phyloP scores from a whole-genome alignment of 2,113 vertebrate species.

The Amphiprion ocellaris region DNA sequence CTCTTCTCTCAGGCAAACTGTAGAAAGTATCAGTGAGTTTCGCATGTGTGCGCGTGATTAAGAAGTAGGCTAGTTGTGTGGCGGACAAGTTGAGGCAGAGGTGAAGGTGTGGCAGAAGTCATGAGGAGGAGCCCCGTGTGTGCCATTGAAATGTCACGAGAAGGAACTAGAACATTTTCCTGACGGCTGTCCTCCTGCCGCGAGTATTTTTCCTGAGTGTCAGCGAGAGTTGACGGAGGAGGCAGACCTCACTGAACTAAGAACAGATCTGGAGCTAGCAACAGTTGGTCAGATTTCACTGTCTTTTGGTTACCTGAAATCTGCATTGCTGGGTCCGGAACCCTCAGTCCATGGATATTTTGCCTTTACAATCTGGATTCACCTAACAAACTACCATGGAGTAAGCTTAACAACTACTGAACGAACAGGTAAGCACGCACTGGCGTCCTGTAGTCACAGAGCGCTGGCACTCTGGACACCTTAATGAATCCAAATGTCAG shows the following conservation, averaged over 20 bases:
- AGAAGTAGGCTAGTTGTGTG: neutral
- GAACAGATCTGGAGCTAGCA: neutral
- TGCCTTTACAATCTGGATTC: neutral
- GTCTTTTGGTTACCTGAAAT: neutral
- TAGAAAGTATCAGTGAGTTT: too few species aligned
- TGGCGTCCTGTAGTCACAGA: too few species aligned
- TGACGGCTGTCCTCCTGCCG: neutral
- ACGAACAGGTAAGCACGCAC: constrained; percentile 13
- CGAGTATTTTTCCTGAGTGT: neutral
- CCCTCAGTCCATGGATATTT: neutral
- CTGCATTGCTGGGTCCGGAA: neutral
- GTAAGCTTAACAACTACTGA: neutral
- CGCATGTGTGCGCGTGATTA: too few species aligned
- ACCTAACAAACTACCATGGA: neutral
- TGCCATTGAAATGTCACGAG: constrained; percentile 10
- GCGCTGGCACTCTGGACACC: neutral
- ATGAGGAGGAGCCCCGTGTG: constrained; percentile 21
- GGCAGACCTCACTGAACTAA: neutral
- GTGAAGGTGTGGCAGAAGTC: constrained; percentile 70
- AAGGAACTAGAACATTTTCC: constrained; percentile 20
- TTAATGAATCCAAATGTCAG: neutral
- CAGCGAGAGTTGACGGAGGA: too few species aligned
- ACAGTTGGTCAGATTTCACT: neutral
- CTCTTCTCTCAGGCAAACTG: too few species aligned
- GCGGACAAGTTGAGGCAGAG: constrained; percentile 56